Evolutionary conservation across 1,140 invertebrate species (phyloP), one percentile per base, ranked within the genome.

Genomic region (Zaprionus ghesquierei): DNA sequence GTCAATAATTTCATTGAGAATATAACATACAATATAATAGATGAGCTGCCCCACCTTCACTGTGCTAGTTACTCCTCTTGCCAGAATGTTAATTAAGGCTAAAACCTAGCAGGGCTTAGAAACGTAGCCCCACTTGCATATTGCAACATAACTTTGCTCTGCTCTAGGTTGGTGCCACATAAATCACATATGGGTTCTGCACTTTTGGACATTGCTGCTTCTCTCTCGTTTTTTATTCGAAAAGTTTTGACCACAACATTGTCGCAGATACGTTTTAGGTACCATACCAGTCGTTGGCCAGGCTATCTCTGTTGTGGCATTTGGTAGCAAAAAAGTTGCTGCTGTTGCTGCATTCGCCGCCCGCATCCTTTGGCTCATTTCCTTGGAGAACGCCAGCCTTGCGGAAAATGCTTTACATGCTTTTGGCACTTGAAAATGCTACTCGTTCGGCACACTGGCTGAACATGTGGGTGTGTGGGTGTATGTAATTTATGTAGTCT

Each of bases 221-320:
- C n/a, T 18, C 53, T 53, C 20, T 13, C 50, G 9, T 70, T 41
- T 50, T 58, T 44, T 65, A 75, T 85, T 81, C 51, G 56, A 64
- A 77, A 86, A 78, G 75, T 78, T 75, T 63, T 22, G 56, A 29
- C 75, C 81, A 41, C 78, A 81, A 79, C 71, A 72, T 76, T 87
- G 78, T 76, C 64, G 50, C 55, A 65, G 69, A 63, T 78, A 65
- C 62, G 35, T 44, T 44, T 51, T 59, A 20, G 41, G 3, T 12
- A 44, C 15, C 20, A 6, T 27, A 9, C 41, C 3, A 46, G 33
- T n/a, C 3, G 0, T 38, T 23, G 69, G 59, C 54, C 25, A 46
- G 41, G 15, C 22, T 33, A 8, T 25, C 29, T 55, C 20, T 61
- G 33, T 33, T 63, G 63, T 54, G 59, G 58, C 53, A 54, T 69